These are phyloP conservation scores for Dynastes tityus DNA, from an alignment of 2,888 invertebrate species.

Conservation along the genomic window DNA sequence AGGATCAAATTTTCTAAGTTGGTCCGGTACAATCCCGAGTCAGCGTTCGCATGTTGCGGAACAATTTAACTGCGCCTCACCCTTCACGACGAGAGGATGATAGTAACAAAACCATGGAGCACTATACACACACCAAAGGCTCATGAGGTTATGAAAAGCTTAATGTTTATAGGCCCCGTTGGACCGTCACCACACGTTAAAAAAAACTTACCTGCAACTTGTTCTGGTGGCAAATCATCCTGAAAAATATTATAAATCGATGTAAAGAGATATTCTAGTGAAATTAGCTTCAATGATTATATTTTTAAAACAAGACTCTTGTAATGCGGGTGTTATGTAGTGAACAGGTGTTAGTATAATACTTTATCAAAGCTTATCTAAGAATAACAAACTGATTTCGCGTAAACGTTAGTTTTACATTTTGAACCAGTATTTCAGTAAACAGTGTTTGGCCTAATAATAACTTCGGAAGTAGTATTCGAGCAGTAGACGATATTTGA, in stretches of 20 bases:
- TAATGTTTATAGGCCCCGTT: too few relatives aligned
- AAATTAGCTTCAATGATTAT: conserved; percentile 9
- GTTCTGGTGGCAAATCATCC: conserved; percentile 94
- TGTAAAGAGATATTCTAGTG: conserved; percentile 1
- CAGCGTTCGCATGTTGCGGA: too few relatives aligned
- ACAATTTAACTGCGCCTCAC: too few relatives aligned
- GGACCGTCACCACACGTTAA: too few relatives aligned
- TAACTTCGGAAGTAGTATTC: neutral
- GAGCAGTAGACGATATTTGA: neutral
- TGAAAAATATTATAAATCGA: conserved; percentile 70
- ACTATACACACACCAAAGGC: too few relatives aligned
- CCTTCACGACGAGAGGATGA: too few relatives aligned
- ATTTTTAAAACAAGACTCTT: conserved; percentile 24
- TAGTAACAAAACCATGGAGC: too few relatives aligned
- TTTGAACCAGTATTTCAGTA: neutral
- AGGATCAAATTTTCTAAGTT: too few relatives aligned
- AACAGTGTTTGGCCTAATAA: neutral
- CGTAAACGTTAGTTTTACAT: neutral
- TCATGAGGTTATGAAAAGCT: too few relatives aligned
- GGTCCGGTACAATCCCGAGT: too few relatives aligned
- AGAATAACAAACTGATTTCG: conserved; percentile 12
- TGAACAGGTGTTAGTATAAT: conserved; percentile 32
- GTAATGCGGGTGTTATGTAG: neutral
- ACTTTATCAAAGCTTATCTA: conserved; percentile 34
- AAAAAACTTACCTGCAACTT: conserved; percentile 85